A percentile compares a stretch with the other conserved stretches of the same genome.
phyloP scores from a whole-genome alignment of 2,113 vertebrate species.

The Megaleporinus macrocephalus region DNA sequence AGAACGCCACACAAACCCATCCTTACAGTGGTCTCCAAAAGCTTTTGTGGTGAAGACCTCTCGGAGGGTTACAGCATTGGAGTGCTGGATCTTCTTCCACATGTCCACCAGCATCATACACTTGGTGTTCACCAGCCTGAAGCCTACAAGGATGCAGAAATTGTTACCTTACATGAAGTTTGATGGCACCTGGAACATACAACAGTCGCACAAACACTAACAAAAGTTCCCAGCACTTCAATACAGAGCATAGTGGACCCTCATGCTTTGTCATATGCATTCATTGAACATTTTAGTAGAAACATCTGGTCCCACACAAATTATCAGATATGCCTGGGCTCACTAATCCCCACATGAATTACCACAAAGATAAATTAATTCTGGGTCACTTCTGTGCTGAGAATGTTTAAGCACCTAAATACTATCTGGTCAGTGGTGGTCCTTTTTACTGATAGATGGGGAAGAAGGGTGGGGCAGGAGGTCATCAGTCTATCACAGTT shows the following conservation, averaged over 20 bases:
- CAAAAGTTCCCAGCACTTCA: no score
- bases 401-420: no score
- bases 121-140: constrained; percentile 97
- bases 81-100: constrained; percentile 99
- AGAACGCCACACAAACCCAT: neutral
- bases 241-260: no score
- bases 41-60: constrained; percentile 99
- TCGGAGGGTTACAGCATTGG: constrained; percentile 93
- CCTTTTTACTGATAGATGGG: neutral
- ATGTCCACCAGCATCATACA: constrained; percentile 99
- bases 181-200: no score
- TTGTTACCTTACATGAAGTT: neutral
- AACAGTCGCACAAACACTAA: no score
- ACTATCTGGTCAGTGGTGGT: neutral
- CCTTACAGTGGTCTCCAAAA: constrained; percentile 96
- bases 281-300: neutral
- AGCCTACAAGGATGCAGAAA: constrained; percentile 78
- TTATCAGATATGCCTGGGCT: no score
- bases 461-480: no score
- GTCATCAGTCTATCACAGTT: neutral
- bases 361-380: no score
- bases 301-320: no score
- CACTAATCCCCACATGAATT: no score
- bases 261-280: neutral
- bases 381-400: no score